Base-by-base conservation (phyloP, 2,888 invertebrate genomes). In the Caenorhabditis sp. region DNA sequence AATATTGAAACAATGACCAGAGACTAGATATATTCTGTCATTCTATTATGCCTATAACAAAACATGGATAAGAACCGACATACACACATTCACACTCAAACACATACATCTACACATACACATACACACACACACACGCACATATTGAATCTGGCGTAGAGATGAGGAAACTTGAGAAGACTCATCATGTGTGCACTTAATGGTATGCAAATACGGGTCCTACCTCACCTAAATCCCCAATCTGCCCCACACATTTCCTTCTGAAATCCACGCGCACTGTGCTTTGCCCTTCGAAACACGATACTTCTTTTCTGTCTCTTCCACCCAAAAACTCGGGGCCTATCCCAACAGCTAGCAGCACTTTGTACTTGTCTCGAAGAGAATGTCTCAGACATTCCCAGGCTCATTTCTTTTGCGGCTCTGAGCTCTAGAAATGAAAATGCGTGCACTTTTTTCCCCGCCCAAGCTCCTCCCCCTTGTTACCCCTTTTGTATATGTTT, bases 181-280 rank as follows among this genome's bases (percentile, higher is more conserved):
- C 69, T 63, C 79, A 79, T 79, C 79, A 79, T 79, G 63, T 69
- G 70, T 79, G 79, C 64, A 70, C 70, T 79, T 79, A 79, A 79
- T 79, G 79, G 79, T 79, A 79, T 79, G 79, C 79, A 79, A 79
- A 79, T 70, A 77, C 69, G 56, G 49, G 31, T 16, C 24, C 66
- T 56, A 58, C 68, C 69, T 70, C 69, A 64, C 70, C 69, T 61
- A 77, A 69, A 51, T 61, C 69, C 70, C 56, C 72, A 70, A 70
- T 79, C 70, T 56, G 70, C 63, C 68, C 68, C 54, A 68, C 79
- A 79, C 79, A 79, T 79, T 79, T 63, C 26, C 79, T 79, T 70
- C 79, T 79, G 79, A 79, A 79, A 79, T 79, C 79, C 79, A 79
- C 79, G 79, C 79, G 79, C 79, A 79, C 70, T 79, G 64, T 72